phyloP scores from a whole-genome alignment of 2,113 vertebrate genomes.

The Psittacara wagleri region DNA sequence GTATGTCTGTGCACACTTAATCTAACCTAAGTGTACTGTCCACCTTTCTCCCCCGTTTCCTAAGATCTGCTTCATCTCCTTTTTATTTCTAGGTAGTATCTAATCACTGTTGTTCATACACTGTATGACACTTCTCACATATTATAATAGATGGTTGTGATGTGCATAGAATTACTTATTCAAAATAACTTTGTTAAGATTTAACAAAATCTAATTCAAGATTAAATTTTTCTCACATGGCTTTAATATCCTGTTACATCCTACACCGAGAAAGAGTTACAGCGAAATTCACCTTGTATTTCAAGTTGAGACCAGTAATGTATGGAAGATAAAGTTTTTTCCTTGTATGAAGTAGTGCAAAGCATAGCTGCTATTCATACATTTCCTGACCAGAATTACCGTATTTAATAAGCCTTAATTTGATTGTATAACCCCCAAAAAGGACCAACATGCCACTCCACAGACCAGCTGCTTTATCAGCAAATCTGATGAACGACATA shows the following conservation, averaged over 20 bases:
- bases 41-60: neutral
- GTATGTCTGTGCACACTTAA: neutral
- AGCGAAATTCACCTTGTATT: neutral
- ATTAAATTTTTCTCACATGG: neutral
- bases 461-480: neutral
- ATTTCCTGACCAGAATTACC: neutral
- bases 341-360: neutral
- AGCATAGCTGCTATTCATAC: neutral
- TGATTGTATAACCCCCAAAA: neutral
- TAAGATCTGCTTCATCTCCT: neutral
- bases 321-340: neutral
- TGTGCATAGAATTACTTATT: neutral
- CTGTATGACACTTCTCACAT: neutral
- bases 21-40: neutral
- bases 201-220: neutral
- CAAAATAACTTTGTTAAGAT: neutral
- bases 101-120: neutral
- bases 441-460: neutral
- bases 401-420: neutral
- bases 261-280: neutral
- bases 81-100: neutral
- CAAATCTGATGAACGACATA: neutral
- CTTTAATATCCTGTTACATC: neutral
- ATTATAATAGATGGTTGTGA: neutral
- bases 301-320: neutral